Evolutionary conservation across 2,113 vertebrate species (phyloP).

Genomic region (Cyprinodon tularosa): DNA sequence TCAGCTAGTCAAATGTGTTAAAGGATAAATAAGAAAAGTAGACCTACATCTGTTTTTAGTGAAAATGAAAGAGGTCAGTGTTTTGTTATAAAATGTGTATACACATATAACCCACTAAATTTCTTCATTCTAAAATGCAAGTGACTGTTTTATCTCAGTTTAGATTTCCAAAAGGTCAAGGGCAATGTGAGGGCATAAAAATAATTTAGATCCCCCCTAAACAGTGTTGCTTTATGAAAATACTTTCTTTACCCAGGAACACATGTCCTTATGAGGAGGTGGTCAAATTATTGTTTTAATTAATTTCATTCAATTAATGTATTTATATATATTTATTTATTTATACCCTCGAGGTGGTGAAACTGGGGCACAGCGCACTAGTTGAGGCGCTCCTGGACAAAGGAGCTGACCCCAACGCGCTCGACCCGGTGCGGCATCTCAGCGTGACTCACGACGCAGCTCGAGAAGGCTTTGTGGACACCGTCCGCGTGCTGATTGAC

Average conservation of each 20-base stretch:
- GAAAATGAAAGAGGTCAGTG: neutral
- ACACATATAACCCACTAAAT: neutral
- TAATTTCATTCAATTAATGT: too few species aligned
- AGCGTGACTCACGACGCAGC: slow-evolving; percentile 90
- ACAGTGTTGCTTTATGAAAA: too few species aligned
- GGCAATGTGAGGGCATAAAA: too few species aligned
- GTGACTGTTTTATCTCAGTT: too few species aligned
- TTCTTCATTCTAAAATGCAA: too few species aligned
- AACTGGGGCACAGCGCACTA: slow-evolving; percentile 80
- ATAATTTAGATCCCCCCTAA: too few species aligned
- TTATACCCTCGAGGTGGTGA: slow-evolving; percentile 83
- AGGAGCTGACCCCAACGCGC: slow-evolving; percentile 85
- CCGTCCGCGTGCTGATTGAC: slow-evolving; percentile 80
- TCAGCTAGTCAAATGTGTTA: neutral
- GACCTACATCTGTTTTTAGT: neutral
- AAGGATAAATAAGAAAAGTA: neutral
- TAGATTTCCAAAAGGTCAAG: too few species aligned
- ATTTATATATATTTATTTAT: neutral
- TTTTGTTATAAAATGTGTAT: neutral
- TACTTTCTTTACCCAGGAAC: neutral
- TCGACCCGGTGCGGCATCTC: slow-evolving; percentile 81
- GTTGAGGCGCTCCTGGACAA: slow-evolving; percentile 78
- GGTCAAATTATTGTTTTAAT: too few species aligned
- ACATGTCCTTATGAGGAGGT: neutral
- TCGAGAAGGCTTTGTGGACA: slow-evolving; percentile 88